Evolutionary conservation across 2,888 invertebrate species (phyloP).

Genomic region (Auanema sp.): DNA sequence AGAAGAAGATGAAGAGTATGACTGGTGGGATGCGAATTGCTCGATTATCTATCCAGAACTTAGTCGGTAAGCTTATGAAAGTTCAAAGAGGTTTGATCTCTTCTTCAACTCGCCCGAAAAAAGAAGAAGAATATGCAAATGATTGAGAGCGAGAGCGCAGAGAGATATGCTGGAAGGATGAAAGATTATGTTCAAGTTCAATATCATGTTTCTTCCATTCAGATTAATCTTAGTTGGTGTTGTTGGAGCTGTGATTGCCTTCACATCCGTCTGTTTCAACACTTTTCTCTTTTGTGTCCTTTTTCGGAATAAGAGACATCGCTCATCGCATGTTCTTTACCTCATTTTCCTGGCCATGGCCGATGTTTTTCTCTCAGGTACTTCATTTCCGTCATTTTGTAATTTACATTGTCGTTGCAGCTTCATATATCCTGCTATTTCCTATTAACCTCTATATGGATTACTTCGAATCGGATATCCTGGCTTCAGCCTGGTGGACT

Average conservation of each 20-base stretch:
- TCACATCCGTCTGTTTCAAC: constrained; percentile 55
- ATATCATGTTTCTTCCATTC: constrained; percentile 12
- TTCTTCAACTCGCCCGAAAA: background rate
- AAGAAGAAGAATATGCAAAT: background rate
- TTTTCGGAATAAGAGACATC: constrained; percentile 43
- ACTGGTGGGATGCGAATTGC: constrained; percentile 52
- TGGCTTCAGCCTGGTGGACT: constrained; percentile 54
- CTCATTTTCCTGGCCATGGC: constrained; percentile 54
- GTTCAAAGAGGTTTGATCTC: background rate
- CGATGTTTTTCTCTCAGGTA: constrained; percentile 60
- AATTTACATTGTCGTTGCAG: too few relatives aligned
- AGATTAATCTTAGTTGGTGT: constrained; percentile 52
- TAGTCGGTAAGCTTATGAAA: constrained; percentile 24
- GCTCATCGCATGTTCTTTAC: constrained; percentile 55
- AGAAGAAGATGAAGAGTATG: constrained; percentile 24
- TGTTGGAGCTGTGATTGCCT: constrained; percentile 51
- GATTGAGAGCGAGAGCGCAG: background rate
- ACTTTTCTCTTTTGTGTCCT: constrained; percentile 57
- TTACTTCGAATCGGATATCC: constrained; percentile 49
- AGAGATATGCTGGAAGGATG: constrained; percentile 5
- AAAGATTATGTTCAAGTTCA: background rate
- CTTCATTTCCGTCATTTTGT: too few relatives aligned
- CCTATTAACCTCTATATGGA: constrained; percentile 60
- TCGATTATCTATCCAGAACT: constrained; percentile 53
- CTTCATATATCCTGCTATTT: constrained; percentile 58